phyloP scores from a whole-genome alignment of 2,888 invertebrate species.

The Cantharis flavilabris region DNA sequence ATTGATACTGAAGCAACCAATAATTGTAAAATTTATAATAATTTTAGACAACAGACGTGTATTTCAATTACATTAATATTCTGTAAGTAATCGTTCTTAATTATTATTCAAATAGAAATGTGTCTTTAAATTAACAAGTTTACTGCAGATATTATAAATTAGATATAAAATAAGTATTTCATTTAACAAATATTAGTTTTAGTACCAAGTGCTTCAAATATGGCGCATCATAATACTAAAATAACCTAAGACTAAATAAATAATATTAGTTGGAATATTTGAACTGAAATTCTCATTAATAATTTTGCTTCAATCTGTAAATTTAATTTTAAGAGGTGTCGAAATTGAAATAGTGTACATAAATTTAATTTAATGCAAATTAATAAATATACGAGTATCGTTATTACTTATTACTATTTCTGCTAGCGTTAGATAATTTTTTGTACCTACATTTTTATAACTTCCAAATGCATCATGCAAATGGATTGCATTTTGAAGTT shows the following conservation, averaged over 20 bases:
- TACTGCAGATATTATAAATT: neutral
- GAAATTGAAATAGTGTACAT: neutral
- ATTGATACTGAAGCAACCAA: too few relatives aligned
- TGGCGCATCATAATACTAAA: neutral
- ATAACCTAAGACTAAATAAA: neutral
- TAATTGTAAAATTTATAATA: too few relatives aligned
- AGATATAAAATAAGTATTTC: neutral
- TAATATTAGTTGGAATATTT: neutral
- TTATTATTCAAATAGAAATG: neutral
- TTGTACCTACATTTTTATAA: neutral
- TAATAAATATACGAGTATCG: too few relatives aligned
- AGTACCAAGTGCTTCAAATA: neutral
- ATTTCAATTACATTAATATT: too few relatives aligned
- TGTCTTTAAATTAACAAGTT: neutral
- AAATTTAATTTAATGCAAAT: too few relatives aligned
- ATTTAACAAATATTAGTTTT: neutral
- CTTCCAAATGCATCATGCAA: neutral
- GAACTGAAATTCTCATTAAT: neutral
- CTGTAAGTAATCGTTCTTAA: neutral
- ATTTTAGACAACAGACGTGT: too few relatives aligned
- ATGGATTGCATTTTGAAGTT: neutral
- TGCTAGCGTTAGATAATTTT: too few relatives aligned
- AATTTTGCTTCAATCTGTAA: neutral
- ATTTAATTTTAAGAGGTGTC: neutral
- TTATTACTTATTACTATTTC: too few relatives aligned